Base-by-base conservation (phyloP, 2,888 invertebrate species). In the Bursaphelenchus okinawaensis region DNA sequence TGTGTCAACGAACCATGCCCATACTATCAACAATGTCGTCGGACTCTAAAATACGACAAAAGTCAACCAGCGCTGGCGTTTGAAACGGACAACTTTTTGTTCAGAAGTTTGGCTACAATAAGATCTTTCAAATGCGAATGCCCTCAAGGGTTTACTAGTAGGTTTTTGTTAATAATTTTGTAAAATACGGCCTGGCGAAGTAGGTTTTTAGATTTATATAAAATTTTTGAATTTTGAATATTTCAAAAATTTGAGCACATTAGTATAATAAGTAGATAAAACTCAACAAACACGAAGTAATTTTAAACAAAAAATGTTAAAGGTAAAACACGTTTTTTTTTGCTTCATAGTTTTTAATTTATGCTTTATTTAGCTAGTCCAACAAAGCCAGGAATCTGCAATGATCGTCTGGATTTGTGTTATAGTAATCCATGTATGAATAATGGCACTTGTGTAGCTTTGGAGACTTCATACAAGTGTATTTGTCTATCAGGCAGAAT, bases 81-180 rank as follows among this genome's bases (percentile, higher is more conserved):
- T 58, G 74, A 76, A 54, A 79, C 80, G 7, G 80, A 80, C 66
- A 78, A 76, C 64, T 78, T 80, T 63, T 59, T 81, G 24, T 69
- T 79, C 52, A 68, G 71, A n/a, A 71, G 78, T 7, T 63, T 81
- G 31, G 69, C 72, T 55, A 78, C 78, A 7, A 65, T 78, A 40
- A 70, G 75, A 65, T 75, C 80, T 12, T 79, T 79, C 65, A 65
- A 67, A 9, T 80, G 80, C 66, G 79, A 81, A 66, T 80, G 80
- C 62, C 80, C 80, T n/a, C 60, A 66, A 29, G 80, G 80, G 59
- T 81, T 80, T 60, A 75, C 76, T 52, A 80, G 80, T 81, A 24
- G 70, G 75, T 71, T 54, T 31, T 31, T 54, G 22, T 27, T 61
- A 12, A 9, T 57, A 0, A 60, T 12, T n/a, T 56, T 59, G 6